Evolutionary conservation across 2,888 invertebrate genomes (phyloP).

Genomic region (Drosophila austrosaltans): DNA sequence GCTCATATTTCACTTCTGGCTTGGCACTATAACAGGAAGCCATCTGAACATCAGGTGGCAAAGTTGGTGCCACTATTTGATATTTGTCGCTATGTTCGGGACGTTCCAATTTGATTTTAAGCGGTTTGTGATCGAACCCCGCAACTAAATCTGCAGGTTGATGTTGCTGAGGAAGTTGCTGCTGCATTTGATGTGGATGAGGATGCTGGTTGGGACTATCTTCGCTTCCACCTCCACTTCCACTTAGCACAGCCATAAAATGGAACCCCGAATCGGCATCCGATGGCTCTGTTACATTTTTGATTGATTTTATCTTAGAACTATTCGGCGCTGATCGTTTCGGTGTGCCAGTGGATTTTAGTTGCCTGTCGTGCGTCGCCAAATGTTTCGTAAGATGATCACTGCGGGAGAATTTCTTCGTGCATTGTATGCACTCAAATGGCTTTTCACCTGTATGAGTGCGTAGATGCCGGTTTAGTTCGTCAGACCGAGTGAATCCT

Average conservation of each 20-base stretch:
- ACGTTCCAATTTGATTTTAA: conserved; percentile 73
- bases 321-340: conserved; percentile 46
- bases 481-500: conserved; percentile 81
- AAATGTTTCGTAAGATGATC: conserved; percentile 82
- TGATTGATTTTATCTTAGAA: conserved; percentile 43
- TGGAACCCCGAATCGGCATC: conserved; percentile 65
- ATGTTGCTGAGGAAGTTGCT: conserved; percentile 44
- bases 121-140: conserved; percentile 54
- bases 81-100: conserved; percentile 69
- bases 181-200: conserved; percentile 40
- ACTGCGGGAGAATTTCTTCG: conserved; percentile 81
- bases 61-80: conserved; percentile 53
- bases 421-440: conserved; percentile 79
- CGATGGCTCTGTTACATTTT: conserved; percentile 40
- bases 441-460: conserved; percentile 82
- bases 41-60: conserved; percentile 47
- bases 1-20: conserved; percentile 69
- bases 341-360: conserved; percentile 50
- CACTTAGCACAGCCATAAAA: conserved; percentile 69
- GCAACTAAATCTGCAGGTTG: conserved; percentile 29
- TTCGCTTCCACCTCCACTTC: conserved; percentile 26
- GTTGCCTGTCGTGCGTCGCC: conserved; percentile 78
- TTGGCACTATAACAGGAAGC: conserved; percentile 57
- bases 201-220: conserved; percentile 7
- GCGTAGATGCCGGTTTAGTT: conserved; percentile 80